Evolutionary conservation across 23 tunicate species (phyloP).

Genomic region (Aplidium turbinatum): DNA sequence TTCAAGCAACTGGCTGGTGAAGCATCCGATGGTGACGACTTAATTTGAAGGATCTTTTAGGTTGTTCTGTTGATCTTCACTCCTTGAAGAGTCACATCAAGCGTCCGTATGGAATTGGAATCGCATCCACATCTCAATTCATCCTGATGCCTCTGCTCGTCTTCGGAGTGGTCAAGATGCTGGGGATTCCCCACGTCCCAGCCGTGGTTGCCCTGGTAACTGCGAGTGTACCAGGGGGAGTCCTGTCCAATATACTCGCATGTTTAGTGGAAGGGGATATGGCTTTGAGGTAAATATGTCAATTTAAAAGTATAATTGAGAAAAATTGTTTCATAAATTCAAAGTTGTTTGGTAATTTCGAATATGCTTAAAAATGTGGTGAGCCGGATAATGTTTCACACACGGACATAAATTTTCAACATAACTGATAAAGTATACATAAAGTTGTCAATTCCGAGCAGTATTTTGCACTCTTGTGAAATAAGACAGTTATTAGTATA

Average conservation of each 20-base stretch:
- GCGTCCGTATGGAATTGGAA: conserved; percentile 52
- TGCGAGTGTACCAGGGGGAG: conserved; percentile 77
- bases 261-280: conserved; percentile 62
- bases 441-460: no score
- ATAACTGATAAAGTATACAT: no score
- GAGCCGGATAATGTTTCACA: no score
- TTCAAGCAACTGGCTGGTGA: no score
- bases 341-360: not conserved
- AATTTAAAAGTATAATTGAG: not conserved
- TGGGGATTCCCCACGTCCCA: conserved; percentile 36
- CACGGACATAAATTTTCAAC: no score
- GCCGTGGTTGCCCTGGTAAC: conserved; percentile 64
- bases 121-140: conserved; percentile 60
- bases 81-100: conserved; percentile 50
- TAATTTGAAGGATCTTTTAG: no score
- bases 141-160: conserved; percentile 57
- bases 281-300: conserved; percentile 48
- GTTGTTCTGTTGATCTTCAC: conserved; percentile 52
- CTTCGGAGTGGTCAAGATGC: conserved; percentile 44
- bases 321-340: not conserved
- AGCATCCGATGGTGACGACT: no score
- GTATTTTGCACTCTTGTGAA: no score
- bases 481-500: no score
- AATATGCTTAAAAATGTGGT: no score
- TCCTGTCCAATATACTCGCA: conserved; percentile 62